Evolutionary conservation across 2,888 invertebrate genomes (phyloP).

Genomic region (Acronicta leporina): DNA sequence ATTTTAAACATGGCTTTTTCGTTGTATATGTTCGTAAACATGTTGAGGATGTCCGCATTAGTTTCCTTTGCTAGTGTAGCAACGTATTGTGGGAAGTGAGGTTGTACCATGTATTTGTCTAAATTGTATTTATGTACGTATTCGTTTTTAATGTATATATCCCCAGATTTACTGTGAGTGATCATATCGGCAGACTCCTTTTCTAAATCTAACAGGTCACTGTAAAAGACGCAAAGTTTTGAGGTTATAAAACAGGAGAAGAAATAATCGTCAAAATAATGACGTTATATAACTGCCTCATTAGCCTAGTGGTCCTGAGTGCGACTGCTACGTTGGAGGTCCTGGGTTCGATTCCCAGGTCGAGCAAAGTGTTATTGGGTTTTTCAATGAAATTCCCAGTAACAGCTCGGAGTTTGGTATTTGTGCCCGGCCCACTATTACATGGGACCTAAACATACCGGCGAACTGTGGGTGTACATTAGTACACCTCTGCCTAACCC

Average conservation of each 20-base stretch:
- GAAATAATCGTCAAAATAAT: too few species aligned
- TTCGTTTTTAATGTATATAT: slow-evolving; percentile 58
- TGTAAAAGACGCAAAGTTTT: slow-evolving; percentile 27
- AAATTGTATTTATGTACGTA: slow-evolving; percentile 68
- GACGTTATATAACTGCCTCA: too few species aligned
- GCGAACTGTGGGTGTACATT: too few species aligned
- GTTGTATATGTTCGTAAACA: slow-evolving; percentile 64
- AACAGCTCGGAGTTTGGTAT: too few species aligned
- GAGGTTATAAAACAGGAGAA: not conserved
- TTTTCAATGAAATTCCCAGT: too few species aligned
- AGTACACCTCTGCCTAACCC: too few species aligned
- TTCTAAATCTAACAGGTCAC: slow-evolving; percentile 36
- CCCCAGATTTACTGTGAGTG: slow-evolving; percentile 26
- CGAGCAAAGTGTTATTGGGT: too few species aligned
- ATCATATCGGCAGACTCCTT: slow-evolving; percentile 37
- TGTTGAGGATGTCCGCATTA: slow-evolving; percentile 57
- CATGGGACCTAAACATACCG: too few species aligned
- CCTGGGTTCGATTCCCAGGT: too few species aligned
- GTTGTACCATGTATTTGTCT: slow-evolving; percentile 64
- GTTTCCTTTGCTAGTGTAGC: slow-evolving; percentile 64
- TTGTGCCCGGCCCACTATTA: too few species aligned
- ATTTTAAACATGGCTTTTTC: slow-evolving; percentile 70
- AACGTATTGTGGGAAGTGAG: slow-evolving; percentile 65
- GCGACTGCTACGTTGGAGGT: too few species aligned
- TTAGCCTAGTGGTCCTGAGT: too few species aligned